Conservation (phyloP, 1,140 invertebrate species). For the Sminthurinus signatus region DNA sequence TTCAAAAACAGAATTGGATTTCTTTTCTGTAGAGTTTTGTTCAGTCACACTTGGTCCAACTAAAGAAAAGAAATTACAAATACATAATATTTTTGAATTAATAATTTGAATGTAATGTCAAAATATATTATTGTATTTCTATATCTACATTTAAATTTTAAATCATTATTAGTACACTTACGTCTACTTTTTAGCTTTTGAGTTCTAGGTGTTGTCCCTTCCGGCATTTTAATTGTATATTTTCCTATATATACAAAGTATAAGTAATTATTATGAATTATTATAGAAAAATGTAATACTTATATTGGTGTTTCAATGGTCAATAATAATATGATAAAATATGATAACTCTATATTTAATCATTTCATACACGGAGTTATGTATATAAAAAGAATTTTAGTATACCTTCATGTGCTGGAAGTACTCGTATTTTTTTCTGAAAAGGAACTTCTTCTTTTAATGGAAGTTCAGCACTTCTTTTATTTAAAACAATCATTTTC, state of each 20-base stretch:
- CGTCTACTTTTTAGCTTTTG: constrained; percentile 46
- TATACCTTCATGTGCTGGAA: constrained; percentile 48
- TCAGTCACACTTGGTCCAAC: not conserved
- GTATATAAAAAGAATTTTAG: too few relatives aligned
- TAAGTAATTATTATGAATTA: too few relatives aligned
- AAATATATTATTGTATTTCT: too few relatives aligned
- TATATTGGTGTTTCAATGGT: too few relatives aligned
- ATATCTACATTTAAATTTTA: not conserved
- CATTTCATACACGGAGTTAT: too few relatives aligned
- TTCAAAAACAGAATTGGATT: constrained; percentile 43
- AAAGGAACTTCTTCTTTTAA: constrained; percentile 40
- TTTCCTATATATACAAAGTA: too few relatives aligned
- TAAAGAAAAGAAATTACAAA: not conserved
- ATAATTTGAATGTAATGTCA: not conserved
- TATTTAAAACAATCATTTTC: constrained; percentile 20
- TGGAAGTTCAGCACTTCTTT: not conserved
- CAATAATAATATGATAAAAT: too few relatives aligned
- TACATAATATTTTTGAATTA: not conserved
- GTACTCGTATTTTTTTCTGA: constrained; percentile 46
- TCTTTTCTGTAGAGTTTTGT: constrained; percentile 20
- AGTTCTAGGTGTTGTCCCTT: constrained; percentile 46
- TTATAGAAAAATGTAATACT: too few relatives aligned
- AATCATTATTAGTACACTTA: constrained; percentile 15
- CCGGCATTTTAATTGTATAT: constrained; percentile 50
- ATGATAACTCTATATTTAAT: too few relatives aligned